Evolutionary conservation across 92 coral and sea anemone genomes (phyloP), one percentile per base, ranked within the genome.

Genomic region (Palythoa grandis): DNA sequence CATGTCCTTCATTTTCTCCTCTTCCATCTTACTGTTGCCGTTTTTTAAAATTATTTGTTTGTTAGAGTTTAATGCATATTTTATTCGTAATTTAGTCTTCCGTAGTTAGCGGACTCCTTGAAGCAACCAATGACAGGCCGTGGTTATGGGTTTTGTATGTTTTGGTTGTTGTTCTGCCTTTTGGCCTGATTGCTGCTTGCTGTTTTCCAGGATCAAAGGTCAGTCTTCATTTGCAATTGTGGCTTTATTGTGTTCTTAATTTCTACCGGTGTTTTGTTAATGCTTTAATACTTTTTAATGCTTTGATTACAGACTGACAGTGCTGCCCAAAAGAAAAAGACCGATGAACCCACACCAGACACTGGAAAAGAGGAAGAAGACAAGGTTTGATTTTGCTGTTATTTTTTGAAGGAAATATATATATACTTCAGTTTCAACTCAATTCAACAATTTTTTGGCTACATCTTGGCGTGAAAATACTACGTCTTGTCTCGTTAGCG

Each of bases 121-220:
- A 95, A 24, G 99, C 99, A 39, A 97, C 99, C 12, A 93, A 93
- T 79, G 99, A 97, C 86, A 88, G 99, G 23, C 99, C 99, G 47
- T 97, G 99, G 99, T 85, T 97, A 54, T 95, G 99, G 98, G 98
- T 97, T 86, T 87, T 96, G 91, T 95, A 95, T 86, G 91, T 95
- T 25, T 91, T 97, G 66, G 99, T 95, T 39, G 93, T 97, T 16
- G 94, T 97, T 72, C 92, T 95, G 67, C 99, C 99, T 20, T 97
- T 97, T 89, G 96, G 95, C 22, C 91, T 97, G 69, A 97, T 97
- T 78, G 99, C 99, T 37, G 99, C 97, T 24, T 97, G 95, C 88
- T 97, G 99, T 85, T 95, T 89, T 92, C 99, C 99, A 47, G 93
- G 99, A 70, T 89, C 96, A 70, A 96, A 96, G 98, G 98, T 96